Base-by-base conservation (phyloP, 53 echinoderm and acorn worm genomes). In the Stichopus horrens region DNA sequence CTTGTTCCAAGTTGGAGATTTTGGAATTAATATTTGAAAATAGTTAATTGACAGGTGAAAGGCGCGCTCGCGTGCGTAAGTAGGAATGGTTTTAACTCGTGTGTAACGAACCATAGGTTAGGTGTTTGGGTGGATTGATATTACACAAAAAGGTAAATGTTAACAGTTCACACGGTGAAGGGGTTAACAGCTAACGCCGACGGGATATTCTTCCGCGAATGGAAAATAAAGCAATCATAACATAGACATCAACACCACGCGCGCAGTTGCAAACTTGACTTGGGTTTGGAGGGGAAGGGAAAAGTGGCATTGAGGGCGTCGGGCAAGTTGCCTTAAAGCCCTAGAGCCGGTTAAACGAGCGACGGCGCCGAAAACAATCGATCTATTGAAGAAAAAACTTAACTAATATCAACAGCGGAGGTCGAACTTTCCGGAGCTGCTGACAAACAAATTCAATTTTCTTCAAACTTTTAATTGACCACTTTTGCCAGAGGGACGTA, bases 1-100 rank as follows among this genome's bases (percentile, higher is more conserved):
- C 52, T 57, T 65, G 37, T 23, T 85, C 52, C 65, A 23, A 66
- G 10, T 23, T 66, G 23, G 58, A 67, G 85, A 67, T 66, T 85
- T 83, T 67, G 85, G 54, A 85, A 57, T 87, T 87, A 75, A 74
- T 87, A 74, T 87, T 75, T 87, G 85, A 85, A 85, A 85, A 85
- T 85, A 59, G 21, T 85, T 85, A 85, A 85, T 85, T 85, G 85
- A 85, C 85, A 85, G 85, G 85, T 85, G 85, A 85, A 57, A 22
- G n/a, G 59, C 67, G 63, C 85, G 85, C 85, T 85, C 65, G 85
- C 65, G 85, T 67, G 85, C 85, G 67, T 67, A 63, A 65, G 59
- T 85, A 65, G 9, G 67, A 66, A 59, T 66, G 66, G 9, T 76
- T 84, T 85, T 85, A 85, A 85, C 85, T 63, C 14, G 85, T 58